Conservation (phyloP, 2,797 vertebrate species). For the Chiroxiphia lanceolata region DNA sequence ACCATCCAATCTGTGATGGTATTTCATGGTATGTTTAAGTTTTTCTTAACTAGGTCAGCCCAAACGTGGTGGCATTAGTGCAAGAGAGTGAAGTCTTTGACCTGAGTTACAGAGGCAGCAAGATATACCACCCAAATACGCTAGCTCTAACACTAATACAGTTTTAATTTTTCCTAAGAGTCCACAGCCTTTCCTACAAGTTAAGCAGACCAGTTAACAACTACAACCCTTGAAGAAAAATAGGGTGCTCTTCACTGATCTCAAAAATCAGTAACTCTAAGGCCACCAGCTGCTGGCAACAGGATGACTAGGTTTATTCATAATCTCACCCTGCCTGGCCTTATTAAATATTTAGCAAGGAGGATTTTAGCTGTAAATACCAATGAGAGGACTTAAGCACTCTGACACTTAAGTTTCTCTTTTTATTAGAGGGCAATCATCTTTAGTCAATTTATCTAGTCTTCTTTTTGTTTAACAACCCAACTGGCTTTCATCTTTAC, state of each 20-base stretch:
- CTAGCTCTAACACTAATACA: background rate
- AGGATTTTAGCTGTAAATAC: background rate
- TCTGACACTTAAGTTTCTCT: background rate
- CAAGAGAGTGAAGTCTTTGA: background rate
- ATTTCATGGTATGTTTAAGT: background rate
- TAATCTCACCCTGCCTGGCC: background rate
- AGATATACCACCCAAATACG: background rate
- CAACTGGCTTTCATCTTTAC: background rate
- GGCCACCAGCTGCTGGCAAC: background rate
- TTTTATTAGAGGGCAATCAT: background rate
- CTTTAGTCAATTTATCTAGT: background rate
- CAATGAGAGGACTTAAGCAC: background rate
- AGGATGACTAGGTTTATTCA: background rate
- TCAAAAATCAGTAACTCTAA: background rate
- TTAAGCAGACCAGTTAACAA: background rate
- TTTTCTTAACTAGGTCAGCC: background rate
- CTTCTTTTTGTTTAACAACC: background rate
- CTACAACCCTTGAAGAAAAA: background rate
- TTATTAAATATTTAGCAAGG: background rate
- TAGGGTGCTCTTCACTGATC: background rate
- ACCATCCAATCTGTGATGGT: background rate
- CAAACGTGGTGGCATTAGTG: background rate
- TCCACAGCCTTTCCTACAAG: background rate
- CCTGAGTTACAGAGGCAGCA: background rate
- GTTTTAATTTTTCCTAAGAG: background rate